Base-by-base conservation (phyloP, 2,888 invertebrate species). In the Sepioteuthis lessoniana region DNA sequence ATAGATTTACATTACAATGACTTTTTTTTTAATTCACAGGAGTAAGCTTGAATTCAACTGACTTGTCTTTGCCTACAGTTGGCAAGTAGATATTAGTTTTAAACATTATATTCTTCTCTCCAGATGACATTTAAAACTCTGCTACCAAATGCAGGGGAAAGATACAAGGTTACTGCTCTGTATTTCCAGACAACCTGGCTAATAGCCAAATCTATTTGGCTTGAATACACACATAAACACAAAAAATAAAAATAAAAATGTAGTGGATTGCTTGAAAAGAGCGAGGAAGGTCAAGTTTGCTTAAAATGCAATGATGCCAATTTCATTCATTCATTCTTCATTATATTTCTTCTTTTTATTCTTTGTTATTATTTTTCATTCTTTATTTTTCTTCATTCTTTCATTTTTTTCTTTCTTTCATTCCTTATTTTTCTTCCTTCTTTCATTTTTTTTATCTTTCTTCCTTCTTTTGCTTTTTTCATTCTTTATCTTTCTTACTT, bases 171-270 rank as follows among this genome's bases (percentile, higher is more conserved):
- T 76, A 76, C 16, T n/a, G 76, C n/a, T 35, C n/a, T 76, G 76
- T 76, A 76, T 76, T 76, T 76, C 76, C 76, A 76, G 76, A 76
- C 76, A 76, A n/a, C 76, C 76, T 76, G 76, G 76, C n/a, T n/a
- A 76, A 76, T 35, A n/a, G 76, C 76, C 76, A 76, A 76, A 76
- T 76, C 76, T 76, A 35, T 76, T n/a, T 76, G 76, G n/a, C 76
- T 76, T 76, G 76, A 76, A 76, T n/a, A 76, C n/a, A 76, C 31
- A 76, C 31, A n/a, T 7, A 76, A 31, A 16, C 76, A 76, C 76
- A 35, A 10, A 76, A 1, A 60, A 28, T 1, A 2, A 35, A 1
- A 60, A 28, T 1, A 13, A n/a, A 16, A n/a, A 8, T n/a, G n/a
- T 76, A n/a, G 76, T 76, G n/a, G 76, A 76, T 76, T 76, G 76